Percentiles rank a stretch among this genome's conserved stretches.
These are phyloP conservation scores for Sinosuthora webbiana DNA, from an alignment of 2,113 vertebrate species.

Conservation along the genomic window DNA sequence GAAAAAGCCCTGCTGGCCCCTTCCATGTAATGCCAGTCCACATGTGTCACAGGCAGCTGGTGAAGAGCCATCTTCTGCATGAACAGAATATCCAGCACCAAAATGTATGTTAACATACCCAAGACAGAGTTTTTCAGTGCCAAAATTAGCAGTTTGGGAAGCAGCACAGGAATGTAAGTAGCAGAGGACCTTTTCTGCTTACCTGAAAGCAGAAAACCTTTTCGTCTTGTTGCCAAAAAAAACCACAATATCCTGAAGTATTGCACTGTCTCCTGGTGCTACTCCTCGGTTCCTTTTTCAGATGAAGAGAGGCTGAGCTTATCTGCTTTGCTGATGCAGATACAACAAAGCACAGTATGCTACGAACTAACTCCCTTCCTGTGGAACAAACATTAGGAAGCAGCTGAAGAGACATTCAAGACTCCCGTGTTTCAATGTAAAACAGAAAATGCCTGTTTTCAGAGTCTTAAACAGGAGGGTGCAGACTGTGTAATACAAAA, in stretches of 20 bases:
- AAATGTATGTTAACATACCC: neutral
- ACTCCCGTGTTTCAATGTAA: neutral
- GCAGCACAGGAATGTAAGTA: neutral
- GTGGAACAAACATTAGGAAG: slow-evolving; percentile 53
- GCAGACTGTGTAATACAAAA: neutral
- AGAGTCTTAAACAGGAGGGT: neutral
- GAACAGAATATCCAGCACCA: neutral
- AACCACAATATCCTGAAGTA: neutral
- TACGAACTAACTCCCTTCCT: slow-evolving; percentile 25
- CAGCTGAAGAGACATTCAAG: slow-evolving; percentile 41
- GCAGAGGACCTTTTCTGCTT: neutral
- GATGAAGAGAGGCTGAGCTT: neutral
- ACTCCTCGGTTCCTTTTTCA: neutral
- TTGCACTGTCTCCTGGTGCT: neutral
- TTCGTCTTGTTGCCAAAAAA: accelerated
- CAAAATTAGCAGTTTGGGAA: neutral
- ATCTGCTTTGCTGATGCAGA: neutral
- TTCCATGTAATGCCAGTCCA: accelerated
- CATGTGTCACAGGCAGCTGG: neutral
- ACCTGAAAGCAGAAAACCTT: too few species aligned
- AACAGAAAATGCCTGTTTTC: neutral
- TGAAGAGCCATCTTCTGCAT: neutral
- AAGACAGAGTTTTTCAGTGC: neutral
- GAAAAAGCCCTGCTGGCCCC: neutral
- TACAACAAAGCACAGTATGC: neutral